Evolutionary conservation across 2,888 invertebrate genomes (phyloP), one percentile per base, ranked within the genome.

Genomic region (Schizaphis graminum): DNA sequence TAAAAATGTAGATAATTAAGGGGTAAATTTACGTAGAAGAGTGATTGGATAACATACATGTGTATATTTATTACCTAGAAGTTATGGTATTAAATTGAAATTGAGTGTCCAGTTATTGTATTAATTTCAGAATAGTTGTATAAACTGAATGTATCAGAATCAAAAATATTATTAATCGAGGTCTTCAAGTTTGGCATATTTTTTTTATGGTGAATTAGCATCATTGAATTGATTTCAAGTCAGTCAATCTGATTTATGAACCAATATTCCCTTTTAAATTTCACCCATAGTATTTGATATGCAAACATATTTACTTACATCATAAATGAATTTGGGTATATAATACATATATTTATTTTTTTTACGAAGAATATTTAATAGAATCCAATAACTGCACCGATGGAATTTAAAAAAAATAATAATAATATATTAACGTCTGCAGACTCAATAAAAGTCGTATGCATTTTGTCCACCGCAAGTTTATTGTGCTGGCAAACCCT

Each of bases 401-500:
- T 10, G 85, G 44, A 61, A 28, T 89, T 89, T 41, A 57, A 57
- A 89, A 56, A 56, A 28, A 57, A 44, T 53, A 91, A 91, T 44
- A 61, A 89, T 44, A n/a, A 57, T 56, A 91, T 85, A 85, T n/a
- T 86, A 57, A n/a, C n/a, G 47, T 47, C 44, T 57, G 91, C 11
- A 11, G 56, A n/a, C 85, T 35, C 47, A 77, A 77, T 49, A 49
- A 35, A 90, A 67, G 47, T n/a, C n/a, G 3, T 47, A 28, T 89
- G 67, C n/a, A 47, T 44, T 44, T n/a, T 61, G 41, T n/a, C 47
- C 67, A 67, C 24, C 26, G 44, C 13, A 57, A 91, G n/a, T 47
- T 86, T 86, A 86, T 61, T 57, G 57, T 47, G 24, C 47, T 35
- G 77, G 35, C 35, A 56, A 91, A 91, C 57, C 57, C 47, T 86